Conservation (phyloP, 2,888 invertebrate genomes). For the Oscheius sp. region DNA sequence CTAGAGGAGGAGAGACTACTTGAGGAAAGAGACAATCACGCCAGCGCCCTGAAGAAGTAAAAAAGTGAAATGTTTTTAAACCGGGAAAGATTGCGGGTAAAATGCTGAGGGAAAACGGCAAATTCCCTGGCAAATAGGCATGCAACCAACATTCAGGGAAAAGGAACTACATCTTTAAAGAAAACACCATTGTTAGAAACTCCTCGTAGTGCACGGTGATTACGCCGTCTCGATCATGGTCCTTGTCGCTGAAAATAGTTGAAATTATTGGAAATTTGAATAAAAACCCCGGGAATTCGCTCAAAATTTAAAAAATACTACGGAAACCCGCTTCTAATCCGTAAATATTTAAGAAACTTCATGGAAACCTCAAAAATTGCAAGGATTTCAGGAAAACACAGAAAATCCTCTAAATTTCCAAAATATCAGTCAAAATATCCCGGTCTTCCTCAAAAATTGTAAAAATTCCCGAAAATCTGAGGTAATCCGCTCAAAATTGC, state of each 20-base stretch:
- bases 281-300: too few species aligned
- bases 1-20: background rate
- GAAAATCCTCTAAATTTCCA: too few species aligned
- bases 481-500: too few species aligned
- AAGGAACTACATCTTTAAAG: constrained; percentile 75
- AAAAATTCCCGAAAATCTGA: too few species aligned
- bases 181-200: constrained; percentile 85
- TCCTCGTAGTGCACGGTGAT: constrained; percentile 87
- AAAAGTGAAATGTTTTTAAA: background rate
- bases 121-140: background rate
- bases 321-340: background rate
- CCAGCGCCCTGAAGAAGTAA: constrained; percentile 21
- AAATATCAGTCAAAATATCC: too few species aligned
- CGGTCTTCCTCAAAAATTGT: too few species aligned
- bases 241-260: constrained; percentile 78
- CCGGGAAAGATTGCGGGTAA: background rate
- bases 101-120: background rate
- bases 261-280: too few species aligned
- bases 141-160: background rate
- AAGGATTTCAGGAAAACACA: too few species aligned
- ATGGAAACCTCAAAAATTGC: too few species aligned
- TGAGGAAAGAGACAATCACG: constrained; percentile 21
- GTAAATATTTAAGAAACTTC: too few species aligned
- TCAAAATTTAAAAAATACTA: background rate
- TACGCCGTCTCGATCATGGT: constrained; percentile 84